Base-by-base conservation (phyloP, 1,140 invertebrate genomes). In the Theocolax elegans region DNA sequence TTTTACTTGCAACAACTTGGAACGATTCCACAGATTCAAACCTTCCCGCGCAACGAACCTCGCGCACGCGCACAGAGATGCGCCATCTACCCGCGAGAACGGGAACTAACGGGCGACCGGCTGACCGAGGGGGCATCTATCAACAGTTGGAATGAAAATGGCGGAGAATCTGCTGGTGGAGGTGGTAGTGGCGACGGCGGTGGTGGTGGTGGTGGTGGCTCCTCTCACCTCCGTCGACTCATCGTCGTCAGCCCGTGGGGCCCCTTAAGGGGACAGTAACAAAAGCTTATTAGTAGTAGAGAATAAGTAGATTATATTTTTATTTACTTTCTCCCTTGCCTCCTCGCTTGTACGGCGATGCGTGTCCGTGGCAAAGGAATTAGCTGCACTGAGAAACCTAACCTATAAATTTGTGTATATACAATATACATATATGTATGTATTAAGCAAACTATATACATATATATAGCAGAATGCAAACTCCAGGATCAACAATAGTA, bases 111-210 rank as follows among this genome's bases (percentile, higher is more conserved):
- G 17, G 9, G 9, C 1, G 29, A 60, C n/a, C n/a, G n/a, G 15
- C 19, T 12, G 9, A n/a, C 44, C 13, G 31, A 2, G 66, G 17
- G 17, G 44, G 17, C 29, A 42, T n/a, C 13, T 2, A 13, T 35
- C 21, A 38, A 59, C 79, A 81, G 80, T 81, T 76, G 77, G 76
- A 78, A 76, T 74, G 80, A 88, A 88, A 75, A 88, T 87, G 86
- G 80, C 81, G 79, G 78, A 71, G 75, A 73, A 76, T 75, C 68
- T 74, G 66, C 73, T 75, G 71, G 72, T 75, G 85, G 87, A 86
- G 70, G 27, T 46, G 25, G 25, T 75, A 85, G 87, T 86, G 70
- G 27, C n/a, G n/a, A n/a, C n/a, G n/a, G n/a, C n/a, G n/a, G n/a
- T n/a, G n/a, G 75, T 75, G 74, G 62, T 72, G 73, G 75, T 75